A percentile compares a stretch with the other conserved stretches of the same genome.
These are phyloP conservation scores for Denticeps clupeoides DNA, from an alignment of 2,797 vertebrate species.

Conservation along the genomic window DNA sequence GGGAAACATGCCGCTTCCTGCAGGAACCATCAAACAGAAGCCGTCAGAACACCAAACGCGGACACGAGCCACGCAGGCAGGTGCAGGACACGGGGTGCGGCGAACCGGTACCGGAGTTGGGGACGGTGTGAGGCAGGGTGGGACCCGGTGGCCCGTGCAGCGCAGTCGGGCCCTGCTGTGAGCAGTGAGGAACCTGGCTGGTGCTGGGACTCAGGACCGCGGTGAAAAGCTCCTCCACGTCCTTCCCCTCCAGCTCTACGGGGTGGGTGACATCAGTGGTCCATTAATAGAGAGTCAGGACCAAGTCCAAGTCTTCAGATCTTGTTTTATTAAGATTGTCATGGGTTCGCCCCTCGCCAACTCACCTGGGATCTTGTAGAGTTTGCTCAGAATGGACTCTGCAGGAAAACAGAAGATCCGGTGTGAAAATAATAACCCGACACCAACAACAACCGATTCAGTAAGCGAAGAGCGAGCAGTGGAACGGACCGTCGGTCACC, in stretches of 20 bases:
- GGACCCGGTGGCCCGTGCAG: constrained; percentile 51
- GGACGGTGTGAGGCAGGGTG: constrained; percentile 64
- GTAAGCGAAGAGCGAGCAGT: no score
- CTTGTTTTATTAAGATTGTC: not conserved
- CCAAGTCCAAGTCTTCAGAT: not conserved
- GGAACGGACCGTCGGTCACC: constrained; percentile 96
- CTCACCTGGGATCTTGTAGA: constrained; percentile 94
- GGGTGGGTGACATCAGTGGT: constrained; percentile 22
- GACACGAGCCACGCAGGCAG: not conserved
- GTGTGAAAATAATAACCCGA: not conserved
- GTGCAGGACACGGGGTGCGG: not conserved
- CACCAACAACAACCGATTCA: not conserved
- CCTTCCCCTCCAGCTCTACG: constrained; percentile 92
- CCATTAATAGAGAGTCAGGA: not conserved
- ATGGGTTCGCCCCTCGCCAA: not conserved
- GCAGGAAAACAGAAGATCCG: constrained; percentile 18
- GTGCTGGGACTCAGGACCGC: constrained; percentile 88
- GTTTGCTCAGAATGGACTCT: constrained; percentile 97
- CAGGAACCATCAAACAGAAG: not conserved
- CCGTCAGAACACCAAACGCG: not conserved
- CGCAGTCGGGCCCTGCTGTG: constrained; percentile 53
- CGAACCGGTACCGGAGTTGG: constrained; percentile 78
- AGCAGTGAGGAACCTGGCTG: constrained; percentile 69
- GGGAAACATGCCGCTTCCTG: constrained; percentile 79
- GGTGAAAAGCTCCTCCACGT: constrained; percentile 95